phyloP scores from a whole-genome alignment of 2,113 vertebrate species.

The Salminus brasiliensis region DNA sequence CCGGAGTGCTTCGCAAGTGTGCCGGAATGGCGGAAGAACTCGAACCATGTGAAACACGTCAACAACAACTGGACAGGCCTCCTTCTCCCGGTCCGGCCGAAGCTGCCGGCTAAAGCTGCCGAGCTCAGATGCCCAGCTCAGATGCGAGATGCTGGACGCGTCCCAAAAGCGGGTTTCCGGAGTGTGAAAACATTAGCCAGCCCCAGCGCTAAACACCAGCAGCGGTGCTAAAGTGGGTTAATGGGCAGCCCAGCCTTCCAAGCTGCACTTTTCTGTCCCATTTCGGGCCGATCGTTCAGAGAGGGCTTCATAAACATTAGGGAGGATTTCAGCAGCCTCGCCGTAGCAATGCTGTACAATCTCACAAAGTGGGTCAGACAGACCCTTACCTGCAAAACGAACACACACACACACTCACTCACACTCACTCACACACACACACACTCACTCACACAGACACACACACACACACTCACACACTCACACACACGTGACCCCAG shows the following conservation, averaged over 20 bases:
- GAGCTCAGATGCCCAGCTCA: conserved; percentile 8
- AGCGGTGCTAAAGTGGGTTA: conserved; percentile 40
- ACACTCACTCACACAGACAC: not conserved
- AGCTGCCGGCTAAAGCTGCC: not conserved
- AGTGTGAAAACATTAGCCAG: conserved; percentile 28
- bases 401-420: not conserved
- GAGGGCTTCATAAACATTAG: conserved; percentile 26
- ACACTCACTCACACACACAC: not conserved
- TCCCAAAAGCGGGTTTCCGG: conserved; percentile 2
- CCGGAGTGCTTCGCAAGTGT: not conserved
- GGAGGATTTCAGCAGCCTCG: conserved; percentile 23
- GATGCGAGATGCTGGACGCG: not conserved
- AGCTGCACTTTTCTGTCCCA: conserved; percentile 44
- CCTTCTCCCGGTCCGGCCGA: conserved; percentile 29
- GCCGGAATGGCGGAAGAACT: conserved; percentile 59
- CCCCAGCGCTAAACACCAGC: conserved; percentile 11
- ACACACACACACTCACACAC: not conserved
- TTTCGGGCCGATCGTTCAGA: not conserved
- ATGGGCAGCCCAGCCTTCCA: conserved; percentile 36
- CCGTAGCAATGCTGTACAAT: not conserved
- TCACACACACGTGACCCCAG: not conserved
- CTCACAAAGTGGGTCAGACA: not conserved
- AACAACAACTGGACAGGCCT: conserved; percentile 46
- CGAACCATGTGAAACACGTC: conserved; percentile 46
- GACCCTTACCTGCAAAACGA: not conserved